Evolutionary conservation across 2,113 vertebrate species (phyloP).

Genomic region (Lipophrys pholis): DNA sequence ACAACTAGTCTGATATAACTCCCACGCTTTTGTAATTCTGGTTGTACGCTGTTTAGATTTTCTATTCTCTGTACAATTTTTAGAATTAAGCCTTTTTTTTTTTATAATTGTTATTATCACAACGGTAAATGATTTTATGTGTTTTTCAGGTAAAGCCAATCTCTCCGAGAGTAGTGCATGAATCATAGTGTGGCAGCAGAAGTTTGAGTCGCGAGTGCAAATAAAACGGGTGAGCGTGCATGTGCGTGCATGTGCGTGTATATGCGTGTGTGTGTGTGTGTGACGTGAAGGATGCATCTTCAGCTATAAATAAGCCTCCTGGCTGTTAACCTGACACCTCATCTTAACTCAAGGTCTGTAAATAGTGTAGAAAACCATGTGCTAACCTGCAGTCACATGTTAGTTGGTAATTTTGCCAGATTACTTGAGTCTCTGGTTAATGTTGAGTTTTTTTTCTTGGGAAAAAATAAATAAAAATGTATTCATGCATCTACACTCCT

Average conservation of each 20-base stretch:
- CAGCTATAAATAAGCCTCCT: slow-evolving; percentile 70
- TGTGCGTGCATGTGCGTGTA: slow-evolving; percentile 6
- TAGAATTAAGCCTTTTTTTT: too few relatives aligned
- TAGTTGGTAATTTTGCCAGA: neutral
- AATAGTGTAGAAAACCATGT: slow-evolving; percentile 27
- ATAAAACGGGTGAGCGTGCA: slow-evolving; percentile 24
- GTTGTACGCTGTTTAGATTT: too few relatives aligned
- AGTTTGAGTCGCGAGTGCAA: slow-evolving; percentile 33
- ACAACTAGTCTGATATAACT: neutral
- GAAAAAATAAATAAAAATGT: slow-evolving; percentile 11
- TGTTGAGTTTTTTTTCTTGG: neutral
- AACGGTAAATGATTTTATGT: too few relatives aligned
- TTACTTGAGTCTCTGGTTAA: neutral
- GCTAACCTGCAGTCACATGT: neutral
- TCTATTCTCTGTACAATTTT: too few relatives aligned
- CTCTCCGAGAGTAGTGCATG: too few relatives aligned
- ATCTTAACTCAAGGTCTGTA: slow-evolving; percentile 39
- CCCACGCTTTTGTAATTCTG: too few relatives aligned
- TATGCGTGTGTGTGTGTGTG: too few relatives aligned
- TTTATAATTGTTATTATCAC: too few relatives aligned
- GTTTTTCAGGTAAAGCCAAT: too few relatives aligned
- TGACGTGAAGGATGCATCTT: slow-evolving; percentile 18
- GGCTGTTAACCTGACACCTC: slow-evolving; percentile 62
- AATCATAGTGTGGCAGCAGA: slow-evolving; percentile 4
- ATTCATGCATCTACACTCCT: neutral